phyloP scores from a whole-genome alignment of 1,140 invertebrate genomes.

The Zaprionus nigranus region DNA sequence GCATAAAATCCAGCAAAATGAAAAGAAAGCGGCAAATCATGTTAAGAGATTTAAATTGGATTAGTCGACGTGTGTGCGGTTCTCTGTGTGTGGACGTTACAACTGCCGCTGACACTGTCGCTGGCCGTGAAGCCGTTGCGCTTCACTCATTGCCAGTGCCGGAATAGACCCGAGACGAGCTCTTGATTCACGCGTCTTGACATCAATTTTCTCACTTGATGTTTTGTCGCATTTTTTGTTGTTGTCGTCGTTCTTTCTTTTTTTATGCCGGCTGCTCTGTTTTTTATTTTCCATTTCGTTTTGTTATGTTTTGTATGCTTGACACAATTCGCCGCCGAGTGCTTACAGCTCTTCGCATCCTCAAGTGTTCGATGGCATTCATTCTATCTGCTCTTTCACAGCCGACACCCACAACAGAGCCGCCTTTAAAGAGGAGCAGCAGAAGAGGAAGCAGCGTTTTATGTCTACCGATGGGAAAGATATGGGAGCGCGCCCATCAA shows the following conservation, averaged over 20 bases:
- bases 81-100: constrained; percentile 33
- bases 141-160: constrained; percentile 22
- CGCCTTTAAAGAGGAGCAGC: neutral
- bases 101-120: constrained; percentile 45
- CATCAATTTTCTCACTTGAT: constrained; percentile 78
- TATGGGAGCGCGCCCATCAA: neutral
- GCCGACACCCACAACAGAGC: constrained; percentile 18
- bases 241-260: too few relatives aligned
- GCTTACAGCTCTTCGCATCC: constrained; percentile 56
- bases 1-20: constrained; percentile 79
- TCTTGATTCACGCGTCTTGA: constrained; percentile 64
- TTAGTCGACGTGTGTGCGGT: constrained; percentile 68
- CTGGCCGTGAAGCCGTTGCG: constrained; percentile 55
- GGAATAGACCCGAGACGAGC: constrained; percentile 12
- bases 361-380: constrained; percentile 69
- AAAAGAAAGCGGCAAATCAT: constrained; percentile 82
- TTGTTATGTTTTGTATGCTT: constrained; percentile 76
- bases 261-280: constrained; percentile 25
- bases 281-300: constrained; percentile 32
- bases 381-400: constrained; percentile 70
- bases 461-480: neutral
- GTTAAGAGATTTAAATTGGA: constrained; percentile 83
- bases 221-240: constrained; percentile 51
- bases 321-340: constrained; percentile 72
- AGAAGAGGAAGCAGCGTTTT: neutral